Evolutionary conservation across 2,113 vertebrate genomes (phyloP), one percentile per base, ranked within the genome.

Genomic region (Rhea pennata): DNA sequence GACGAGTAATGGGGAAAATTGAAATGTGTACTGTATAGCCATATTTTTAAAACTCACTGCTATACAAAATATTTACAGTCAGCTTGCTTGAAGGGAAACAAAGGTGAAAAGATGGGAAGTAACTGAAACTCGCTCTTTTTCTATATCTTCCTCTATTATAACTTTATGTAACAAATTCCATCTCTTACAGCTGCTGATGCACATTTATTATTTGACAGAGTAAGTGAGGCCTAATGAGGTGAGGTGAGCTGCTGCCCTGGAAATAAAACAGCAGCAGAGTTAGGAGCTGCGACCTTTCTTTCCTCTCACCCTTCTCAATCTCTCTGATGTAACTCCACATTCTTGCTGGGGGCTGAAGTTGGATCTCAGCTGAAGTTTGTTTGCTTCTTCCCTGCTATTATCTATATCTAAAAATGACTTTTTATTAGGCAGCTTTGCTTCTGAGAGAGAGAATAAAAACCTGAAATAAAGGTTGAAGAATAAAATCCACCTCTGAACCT

Each of bases 401-500:
- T 15, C 8, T 56, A 44, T n/a, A 20, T 16, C 44, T 86, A 54
- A 62, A 95, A 86, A 58, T 27, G 40, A 13, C 6, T 2, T 62
- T 96, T 87, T 87, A 72, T 92, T 79, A 76, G 78, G 50, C 17
- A 75, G 56, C 24, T 85, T 74, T 70, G 40, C 59, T 93, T 87
- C 74, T 42, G 82, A 61, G 40, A 88, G 62, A 40, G 40, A 76
- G 44, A 84, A 87, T 70, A 91, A 95, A 87, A 88, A 79, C 39
- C 50, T 89, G 72, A 93, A 92, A 85, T 85, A 87, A 91, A 80
- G 56, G 24, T 20, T 77, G 87, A 83, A 78, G 59, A 74, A 86
- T 82, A 86, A 93, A 95, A 92, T 54, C 23, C 36, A 50, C 69
- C 51, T 65, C n/a, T 94, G 80, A 88, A 95, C 76, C 76, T 79